Base-by-base conservation (phyloP, 2,113 vertebrate genomes). In the Hucho hucho region DNA sequence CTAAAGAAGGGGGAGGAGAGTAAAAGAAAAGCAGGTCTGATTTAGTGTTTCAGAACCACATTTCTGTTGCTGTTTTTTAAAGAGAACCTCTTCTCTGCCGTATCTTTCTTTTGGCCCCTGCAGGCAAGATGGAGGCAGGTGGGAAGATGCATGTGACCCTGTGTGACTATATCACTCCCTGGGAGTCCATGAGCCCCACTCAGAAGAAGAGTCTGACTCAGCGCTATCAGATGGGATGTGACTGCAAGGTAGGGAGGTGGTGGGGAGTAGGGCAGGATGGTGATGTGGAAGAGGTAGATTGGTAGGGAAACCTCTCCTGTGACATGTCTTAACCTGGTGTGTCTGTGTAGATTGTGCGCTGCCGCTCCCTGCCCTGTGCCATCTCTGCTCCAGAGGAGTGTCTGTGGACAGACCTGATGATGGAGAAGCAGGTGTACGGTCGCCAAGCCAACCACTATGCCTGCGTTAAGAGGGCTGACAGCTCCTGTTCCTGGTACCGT, bases 161-260 rank as follows among this genome's bases (percentile, higher is more conserved):
- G 79, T 99, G 98, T 69, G 97, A 99, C 89, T 95, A 98, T 92
- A 97, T 99, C 9, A 92, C 95, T 91, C 95, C 92, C 83, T 99
- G 98, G 98, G 98, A 98, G 84, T 94, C 95, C 22, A 93, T 98
- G 90, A 99, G 94, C 74, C 84, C 92, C 20, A 98, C 97, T 59
- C 98, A 99, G 92, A 99, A 98, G 94, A 99, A 98, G 89, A 98
- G 97, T 86, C 93, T 99, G 67, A 99, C 93, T 88, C 97, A 98
- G 90, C 95, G 97, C 86, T 99, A 99, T 92, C 94, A 99, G 94
- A 98, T 98, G 97, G 97, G 97, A 89, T 99, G 98, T 0, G 95
- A 97, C 76, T 99, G 98, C 93, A 99, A 98, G 97, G 98, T 97
- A 88, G 14, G 61, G 25, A 26, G 25, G 25, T 6, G 64, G 64